Base-by-base conservation (phyloP, 2,797 vertebrate genomes). In the Syngnathus acus region DNA sequence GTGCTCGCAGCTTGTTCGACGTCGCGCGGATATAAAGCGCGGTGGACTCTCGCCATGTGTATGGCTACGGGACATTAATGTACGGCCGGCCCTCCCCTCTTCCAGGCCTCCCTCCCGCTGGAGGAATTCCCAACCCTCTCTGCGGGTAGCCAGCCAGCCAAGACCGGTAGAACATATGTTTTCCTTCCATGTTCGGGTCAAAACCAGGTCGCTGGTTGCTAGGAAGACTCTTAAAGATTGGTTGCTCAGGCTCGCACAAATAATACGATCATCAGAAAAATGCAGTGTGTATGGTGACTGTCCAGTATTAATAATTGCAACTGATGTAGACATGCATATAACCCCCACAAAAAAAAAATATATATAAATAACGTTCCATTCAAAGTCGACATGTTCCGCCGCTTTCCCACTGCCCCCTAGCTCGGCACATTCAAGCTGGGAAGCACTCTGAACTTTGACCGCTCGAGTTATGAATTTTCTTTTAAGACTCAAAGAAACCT, bases 91-190 rank as follows among this genome's bases (percentile, higher is more conserved):
- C 76, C 78, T 77, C 78, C 55, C 55, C 74, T 76, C 73, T 69
- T 76, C 80, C 78, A 82, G 88, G 80, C 75, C 82, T 88, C 90
- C 88, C 87, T 91, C 88, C 90, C 78, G 91, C 87, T 90, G 87
- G 83, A 91, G 88, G 86, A 90, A 92, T 93, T 92, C 90, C 91
- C 91, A 91, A 92, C 88, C 88, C 88, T 93, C 94, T 92, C 93
- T 82, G 91, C 92, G 93, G 94, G 93, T 93, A 90, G 89, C 90
- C 93, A 84, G 88, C 89, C 89, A 80, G 77, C 91, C 89, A 87
- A 86, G 91, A 92, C 92, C 92, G 91, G 84, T 86, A 92, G 93
- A 94, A 94, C 92, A 95, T 94, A 92, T 92, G 91, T 92, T 92
- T 93, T 89, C 89, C 92, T 91, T 89, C 81, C 83, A 85, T 86